These are phyloP conservation scores for Thalassarche chlororhynchos DNA, from an alignment of 2,113 vertebrate genomes.

Conservation along the genomic window DNA sequence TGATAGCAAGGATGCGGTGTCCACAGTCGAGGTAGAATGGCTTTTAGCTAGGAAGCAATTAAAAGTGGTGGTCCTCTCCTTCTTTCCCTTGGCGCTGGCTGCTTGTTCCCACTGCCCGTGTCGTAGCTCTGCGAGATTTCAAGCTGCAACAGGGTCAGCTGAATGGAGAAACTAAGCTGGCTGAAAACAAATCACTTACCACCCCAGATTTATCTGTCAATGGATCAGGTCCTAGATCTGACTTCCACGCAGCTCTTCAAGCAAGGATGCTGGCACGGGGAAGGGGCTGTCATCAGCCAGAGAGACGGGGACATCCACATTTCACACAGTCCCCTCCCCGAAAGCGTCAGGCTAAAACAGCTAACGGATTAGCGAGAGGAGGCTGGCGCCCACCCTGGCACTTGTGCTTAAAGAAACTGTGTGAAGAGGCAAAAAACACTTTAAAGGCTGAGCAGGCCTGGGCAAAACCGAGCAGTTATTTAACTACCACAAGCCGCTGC, in stretches of 20 bases:
- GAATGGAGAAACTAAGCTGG: background rate
- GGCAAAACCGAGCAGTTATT: background rate
- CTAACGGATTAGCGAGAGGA: background rate
- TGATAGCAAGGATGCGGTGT: background rate
- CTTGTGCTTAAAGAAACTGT: background rate
- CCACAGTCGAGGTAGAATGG: accelerated
- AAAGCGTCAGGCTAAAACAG: background rate
- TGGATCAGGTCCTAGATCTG: background rate
- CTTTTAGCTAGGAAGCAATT: background rate
- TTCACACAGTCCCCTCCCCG: background rate
- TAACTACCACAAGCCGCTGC: background rate
- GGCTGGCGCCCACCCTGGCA: background rate
- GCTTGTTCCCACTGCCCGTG: background rate
- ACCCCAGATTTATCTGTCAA: background rate
- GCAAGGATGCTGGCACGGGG: background rate
- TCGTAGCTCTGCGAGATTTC: background rate
- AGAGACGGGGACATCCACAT: background rate
- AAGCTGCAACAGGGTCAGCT: background rate
- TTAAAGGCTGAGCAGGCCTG: background rate
- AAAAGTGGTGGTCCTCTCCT: background rate
- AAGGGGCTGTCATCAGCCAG: background rate
- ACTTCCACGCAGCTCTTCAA: background rate
- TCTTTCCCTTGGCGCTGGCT: background rate
- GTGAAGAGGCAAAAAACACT: background rate
- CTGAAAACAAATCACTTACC: background rate